Conservation (phyloP, 2,888 invertebrate genomes). For the Thereva unica region DNA sequence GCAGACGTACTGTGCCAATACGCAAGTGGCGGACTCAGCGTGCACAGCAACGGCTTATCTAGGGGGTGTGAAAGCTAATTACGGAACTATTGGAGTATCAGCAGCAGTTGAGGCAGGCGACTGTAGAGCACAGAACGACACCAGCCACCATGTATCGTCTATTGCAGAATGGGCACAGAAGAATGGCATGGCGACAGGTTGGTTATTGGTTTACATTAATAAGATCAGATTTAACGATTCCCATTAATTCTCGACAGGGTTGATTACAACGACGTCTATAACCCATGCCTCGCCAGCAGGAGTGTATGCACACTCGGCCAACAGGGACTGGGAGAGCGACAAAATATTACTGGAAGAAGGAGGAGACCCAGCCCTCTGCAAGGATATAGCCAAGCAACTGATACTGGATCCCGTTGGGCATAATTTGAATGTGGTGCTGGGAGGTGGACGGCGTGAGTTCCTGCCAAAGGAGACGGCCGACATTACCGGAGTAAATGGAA, state of each 20-base stretch:
- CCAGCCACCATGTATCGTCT: conserved; percentile 66
- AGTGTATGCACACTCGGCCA: conserved; percentile 73
- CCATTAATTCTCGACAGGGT: conserved; percentile 54
- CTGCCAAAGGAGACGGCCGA: conserved; percentile 63
- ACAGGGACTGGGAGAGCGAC: conserved; percentile 76
- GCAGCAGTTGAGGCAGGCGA: conserved; percentile 68
- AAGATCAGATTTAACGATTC: neutral
- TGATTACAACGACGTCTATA: conserved; percentile 77
- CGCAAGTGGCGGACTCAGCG: conserved; percentile 83
- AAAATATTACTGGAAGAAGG: conserved; percentile 61
- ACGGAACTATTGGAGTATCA: conserved; percentile 75
- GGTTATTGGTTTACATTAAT: conserved; percentile 13
- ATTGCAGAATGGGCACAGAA: conserved; percentile 73
- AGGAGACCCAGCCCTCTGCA: conserved; percentile 62
- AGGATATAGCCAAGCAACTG: conserved; percentile 75
- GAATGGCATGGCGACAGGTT: conserved; percentile 66
- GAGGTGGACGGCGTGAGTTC: conserved; percentile 74
- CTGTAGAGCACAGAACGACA: conserved; percentile 66
- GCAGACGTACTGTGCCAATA: conserved; percentile 77
- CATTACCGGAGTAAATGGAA: conserved; percentile 59
- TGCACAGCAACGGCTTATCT: conserved; percentile 83
- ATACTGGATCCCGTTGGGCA: conserved; percentile 69
- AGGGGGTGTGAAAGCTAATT: conserved; percentile 78
- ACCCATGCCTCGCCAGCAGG: conserved; percentile 82
- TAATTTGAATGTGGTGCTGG: conserved; percentile 74